Evolutionary conservation across 2,797 vertebrate genomes (phyloP).

Genomic region (Synanceia verrucosa): DNA sequence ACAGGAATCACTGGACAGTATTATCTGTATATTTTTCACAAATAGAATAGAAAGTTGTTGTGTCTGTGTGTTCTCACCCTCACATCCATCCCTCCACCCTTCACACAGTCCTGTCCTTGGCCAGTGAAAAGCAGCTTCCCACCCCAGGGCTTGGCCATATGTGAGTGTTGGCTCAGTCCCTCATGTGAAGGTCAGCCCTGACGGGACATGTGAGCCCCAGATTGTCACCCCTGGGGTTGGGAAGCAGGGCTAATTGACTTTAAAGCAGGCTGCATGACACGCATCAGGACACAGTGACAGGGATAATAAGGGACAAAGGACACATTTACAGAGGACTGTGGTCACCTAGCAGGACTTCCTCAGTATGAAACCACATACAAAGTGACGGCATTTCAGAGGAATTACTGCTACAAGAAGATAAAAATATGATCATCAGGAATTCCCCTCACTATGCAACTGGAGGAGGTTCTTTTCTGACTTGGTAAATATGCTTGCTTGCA

Average conservation of each 20-base stretch:
- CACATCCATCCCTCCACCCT: slow-evolving; percentile 12
- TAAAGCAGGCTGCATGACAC: slow-evolving; percentile 55
- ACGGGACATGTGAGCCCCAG: slow-evolving; percentile 57
- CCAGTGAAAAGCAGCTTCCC: slow-evolving; percentile 40
- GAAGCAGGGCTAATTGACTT: slow-evolving; percentile 59
- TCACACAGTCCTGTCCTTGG: slow-evolving; percentile 48
- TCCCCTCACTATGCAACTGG: background rate
- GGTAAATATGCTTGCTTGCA: background rate
- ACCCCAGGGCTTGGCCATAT: slow-evolving; percentile 57
- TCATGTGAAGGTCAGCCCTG: slow-evolving; percentile 64
- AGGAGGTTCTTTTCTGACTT: fast-evolving
- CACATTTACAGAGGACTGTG: slow-evolving; percentile 39
- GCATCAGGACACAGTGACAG: slow-evolving; percentile 42
- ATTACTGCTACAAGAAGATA: background rate
- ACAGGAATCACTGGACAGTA: background rate
- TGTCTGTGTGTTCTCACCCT: slow-evolving; percentile 5
- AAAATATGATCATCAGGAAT: background rate
- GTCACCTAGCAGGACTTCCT: slow-evolving; percentile 11
- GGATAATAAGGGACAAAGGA: slow-evolving; percentile 35
- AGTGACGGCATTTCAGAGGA: slow-evolving; percentile 20
- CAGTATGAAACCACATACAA: background rate
- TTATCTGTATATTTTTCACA: background rate
- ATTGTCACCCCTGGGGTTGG: slow-evolving; percentile 51
- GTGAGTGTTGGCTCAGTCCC: slow-evolving; percentile 43
- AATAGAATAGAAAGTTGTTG: background rate